Base-by-base conservation (phyloP, 2,797 vertebrate genomes). In the Cyprinodon diabolis region DNA sequence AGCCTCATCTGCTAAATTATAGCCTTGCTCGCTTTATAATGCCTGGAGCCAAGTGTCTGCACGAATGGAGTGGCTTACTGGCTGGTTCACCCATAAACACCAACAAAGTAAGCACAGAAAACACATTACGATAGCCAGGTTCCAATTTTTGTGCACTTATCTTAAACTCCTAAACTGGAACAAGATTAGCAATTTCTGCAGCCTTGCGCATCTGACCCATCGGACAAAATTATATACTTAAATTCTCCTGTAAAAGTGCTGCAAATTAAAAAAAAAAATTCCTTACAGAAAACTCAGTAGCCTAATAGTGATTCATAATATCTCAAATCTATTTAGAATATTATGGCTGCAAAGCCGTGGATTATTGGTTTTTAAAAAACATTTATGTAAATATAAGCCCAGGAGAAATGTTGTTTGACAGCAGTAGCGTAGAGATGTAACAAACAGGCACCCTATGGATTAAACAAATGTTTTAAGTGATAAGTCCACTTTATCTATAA, bases 241-340 rank as follows among this genome's bases (percentile, higher is more conserved):
- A 91, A 91, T 93, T 89, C 91, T 84, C 74, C 84, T 81, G 82
- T 90, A 89, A 89, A 80, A 85, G 83, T 71, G 76, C 83, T 87
- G 67, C 75, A 77, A 81, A 76, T 76, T 56, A 71, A 76, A 87
- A 86, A 83, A 83, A 19, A 58, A 66, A 77, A 37, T 73, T 79
- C 65, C 76, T 81, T 13, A 54, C 72, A 62, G 49, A 75, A 72
- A 55, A 72, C 69, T 74, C 72, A 55, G 66, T 6, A 51, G 73
- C 76, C 84, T 86, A 58, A 60, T 72, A 82, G 10, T 3, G 14
- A 35, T 47, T 45, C 19, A 19, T 23, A 43, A 40, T 19, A 43
- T 63, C 4, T 65, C n/a, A 65, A 65, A 45, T 45, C 11, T 45
- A 43, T 43, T 21, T 43, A 40, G 9, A 65, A n/a, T 43, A 45